phyloP scores from a whole-genome alignment of 2,113 vertebrate species.

The Tupaia chinensis region DNA sequence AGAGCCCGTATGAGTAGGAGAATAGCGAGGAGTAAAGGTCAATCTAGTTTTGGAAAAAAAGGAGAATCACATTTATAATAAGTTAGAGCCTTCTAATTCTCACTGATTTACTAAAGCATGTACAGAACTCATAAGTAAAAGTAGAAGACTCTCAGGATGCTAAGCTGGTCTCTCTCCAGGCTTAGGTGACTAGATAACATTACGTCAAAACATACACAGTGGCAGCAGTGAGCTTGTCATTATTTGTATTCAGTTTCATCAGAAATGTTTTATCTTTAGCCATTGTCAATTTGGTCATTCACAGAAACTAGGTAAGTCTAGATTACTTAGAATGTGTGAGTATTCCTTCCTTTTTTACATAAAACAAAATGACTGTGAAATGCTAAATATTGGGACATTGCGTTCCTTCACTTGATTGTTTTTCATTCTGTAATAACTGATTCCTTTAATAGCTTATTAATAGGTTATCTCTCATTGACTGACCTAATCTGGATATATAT shows the following conservation, averaged over 20 bases:
- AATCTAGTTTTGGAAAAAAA: background rate
- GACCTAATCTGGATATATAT: background rate
- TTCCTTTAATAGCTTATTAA: background rate
- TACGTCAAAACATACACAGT: background rate
- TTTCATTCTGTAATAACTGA: constrained; percentile 32
- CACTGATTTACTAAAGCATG: background rate
- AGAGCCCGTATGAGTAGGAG: background rate
- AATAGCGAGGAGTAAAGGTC: constrained; percentile 31
- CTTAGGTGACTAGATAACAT: background rate
- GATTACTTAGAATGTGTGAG: background rate
- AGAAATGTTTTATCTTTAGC: background rate
- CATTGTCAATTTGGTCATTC: background rate
- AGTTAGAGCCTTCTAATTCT: constrained; percentile 21
- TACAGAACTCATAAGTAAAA: background rate
- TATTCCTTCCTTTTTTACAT: background rate
- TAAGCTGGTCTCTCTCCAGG: background rate
- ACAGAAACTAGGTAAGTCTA: constrained; percentile 17
- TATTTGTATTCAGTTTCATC: background rate
- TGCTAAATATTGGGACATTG: background rate
- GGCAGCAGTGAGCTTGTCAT: background rate
- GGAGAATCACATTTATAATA: constrained; percentile 7
- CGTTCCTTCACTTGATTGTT: background rate
- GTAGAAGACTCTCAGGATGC: background rate
- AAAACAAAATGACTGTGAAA: constrained; percentile 46
- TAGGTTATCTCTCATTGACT: background rate